phyloP scores from a whole-genome alignment of 2,888 invertebrate genomes.

The Drosophila aldrichi region DNA sequence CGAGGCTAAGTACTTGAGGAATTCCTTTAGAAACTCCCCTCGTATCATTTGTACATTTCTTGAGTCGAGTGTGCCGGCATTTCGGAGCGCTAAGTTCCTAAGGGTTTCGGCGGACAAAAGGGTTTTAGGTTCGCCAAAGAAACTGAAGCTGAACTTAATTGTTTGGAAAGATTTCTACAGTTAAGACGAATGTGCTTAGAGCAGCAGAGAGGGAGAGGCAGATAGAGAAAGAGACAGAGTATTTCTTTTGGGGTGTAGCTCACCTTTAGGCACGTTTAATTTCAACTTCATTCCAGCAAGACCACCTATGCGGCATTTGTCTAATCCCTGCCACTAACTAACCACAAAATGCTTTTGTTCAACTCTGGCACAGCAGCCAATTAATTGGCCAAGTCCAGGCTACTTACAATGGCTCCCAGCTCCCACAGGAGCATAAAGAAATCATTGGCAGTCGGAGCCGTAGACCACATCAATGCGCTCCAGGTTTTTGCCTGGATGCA shows the following conservation, averaged over 20 bases:
- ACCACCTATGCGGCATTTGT: slow-evolving; percentile 12
- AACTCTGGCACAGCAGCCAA: slow-evolving; percentile 39
- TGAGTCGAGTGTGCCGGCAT: slow-evolving; percentile 72
- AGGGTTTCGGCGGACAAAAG: slow-evolving; percentile 51
- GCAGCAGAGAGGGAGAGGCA: not conserved
- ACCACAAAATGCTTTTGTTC: slow-evolving; percentile 70
- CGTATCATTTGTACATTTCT: slow-evolving; percentile 20
- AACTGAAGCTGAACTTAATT: slow-evolving; percentile 60
- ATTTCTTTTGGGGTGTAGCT: not conserved
- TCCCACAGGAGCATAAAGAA: slow-evolving; percentile 62
- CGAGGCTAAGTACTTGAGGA: slow-evolving; percentile 57
- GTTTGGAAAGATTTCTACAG: slow-evolving; percentile 65
- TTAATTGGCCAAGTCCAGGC: slow-evolving; percentile 65
- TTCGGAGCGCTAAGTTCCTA: slow-evolving; percentile 35
- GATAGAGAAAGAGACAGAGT: too few species aligned
- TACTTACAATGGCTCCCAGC: slow-evolving; percentile 43
- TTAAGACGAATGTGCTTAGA: slow-evolving; percentile 10
- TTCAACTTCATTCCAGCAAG: not conserved
- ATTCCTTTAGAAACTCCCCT: slow-evolving; percentile 68
- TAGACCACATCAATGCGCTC: slow-evolving; percentile 54
- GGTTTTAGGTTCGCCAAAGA: slow-evolving; percentile 43
- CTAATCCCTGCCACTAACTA: slow-evolving; percentile 62
- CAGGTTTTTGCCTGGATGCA: slow-evolving; percentile 67
- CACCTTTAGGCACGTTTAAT: not conserved
- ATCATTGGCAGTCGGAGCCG: slow-evolving; percentile 43